Evolutionary conservation across 2,113 vertebrate species (phyloP).

Genomic region (Solenodon paradoxus): DNA sequence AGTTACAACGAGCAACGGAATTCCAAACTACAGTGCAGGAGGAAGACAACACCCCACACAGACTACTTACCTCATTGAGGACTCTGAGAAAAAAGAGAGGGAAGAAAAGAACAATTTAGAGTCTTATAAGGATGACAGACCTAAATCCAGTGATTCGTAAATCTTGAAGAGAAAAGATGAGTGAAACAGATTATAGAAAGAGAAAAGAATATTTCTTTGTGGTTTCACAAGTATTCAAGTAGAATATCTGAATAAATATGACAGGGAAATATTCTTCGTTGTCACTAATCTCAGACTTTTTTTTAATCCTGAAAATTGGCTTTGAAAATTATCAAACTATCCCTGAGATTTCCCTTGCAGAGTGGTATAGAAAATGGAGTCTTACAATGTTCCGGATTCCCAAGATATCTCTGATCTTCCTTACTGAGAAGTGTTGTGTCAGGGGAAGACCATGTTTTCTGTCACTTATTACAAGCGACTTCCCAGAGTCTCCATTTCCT

Average conservation of each 20-base stretch:
- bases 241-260: not conserved
- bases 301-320: not conserved
- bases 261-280: not conserved
- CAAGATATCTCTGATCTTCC: not conserved
- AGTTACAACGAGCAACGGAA: not conserved
- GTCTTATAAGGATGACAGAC: not conserved
- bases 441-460: not conserved
- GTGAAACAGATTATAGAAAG: not conserved
- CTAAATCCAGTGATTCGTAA: not conserved
- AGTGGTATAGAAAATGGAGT: not conserved
- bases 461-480: not conserved
- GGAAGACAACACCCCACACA: not conserved
- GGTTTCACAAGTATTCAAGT: not conserved
- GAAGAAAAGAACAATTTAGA: not conserved
- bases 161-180: not conserved
- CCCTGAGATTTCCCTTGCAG: not conserved
- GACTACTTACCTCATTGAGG: not conserved
- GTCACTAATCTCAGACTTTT: not conserved
- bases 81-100: not conserved
- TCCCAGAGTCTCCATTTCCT: not conserved
- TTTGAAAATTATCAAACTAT: not conserved
- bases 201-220: not conserved
- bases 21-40: not conserved
- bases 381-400: not conserved
- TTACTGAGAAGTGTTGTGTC: not conserved